A percentile compares a stretch with the other conserved stretches of the same genome.
Conservation (phyloP, 2,888 invertebrate species). For the Odontomyia ornata region DNA sequence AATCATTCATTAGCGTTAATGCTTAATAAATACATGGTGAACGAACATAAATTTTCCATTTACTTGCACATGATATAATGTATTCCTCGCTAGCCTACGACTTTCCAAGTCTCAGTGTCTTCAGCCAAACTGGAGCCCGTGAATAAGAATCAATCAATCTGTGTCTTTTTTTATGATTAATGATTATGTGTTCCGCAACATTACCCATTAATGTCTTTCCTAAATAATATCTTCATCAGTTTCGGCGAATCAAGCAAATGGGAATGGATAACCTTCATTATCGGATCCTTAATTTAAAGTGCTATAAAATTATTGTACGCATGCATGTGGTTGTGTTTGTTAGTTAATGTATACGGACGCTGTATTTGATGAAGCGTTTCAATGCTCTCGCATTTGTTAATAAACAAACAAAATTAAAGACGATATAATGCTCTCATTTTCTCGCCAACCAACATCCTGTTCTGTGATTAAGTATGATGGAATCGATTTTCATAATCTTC, state of each 20-base stretch:
- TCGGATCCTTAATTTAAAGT: not conserved
- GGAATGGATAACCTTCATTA: slow-evolving; percentile 7
- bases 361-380: too few species aligned
- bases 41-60: slow-evolving; percentile 5
- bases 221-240: slow-evolving; percentile 30
- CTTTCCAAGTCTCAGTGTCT: not conserved
- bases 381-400: not conserved
- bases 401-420: not conserved
- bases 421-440: not conserved
- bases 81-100: not conserved
- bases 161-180: slow-evolving; percentile 32
- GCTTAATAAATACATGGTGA: too few species aligned
- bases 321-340: not conserved
- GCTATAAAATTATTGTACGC: not conserved
- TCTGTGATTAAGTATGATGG: too few species aligned
- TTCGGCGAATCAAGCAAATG: not conserved
- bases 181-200: slow-evolving; percentile 30
- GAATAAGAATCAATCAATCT: slow-evolving; percentile 36
- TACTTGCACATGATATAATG: not conserved
- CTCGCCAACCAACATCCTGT: not conserved
- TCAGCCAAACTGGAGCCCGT: slow-evolving; percentile 26
- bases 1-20: too few species aligned
- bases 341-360: not conserved
- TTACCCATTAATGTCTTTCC: slow-evolving; percentile 33
- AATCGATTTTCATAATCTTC: too few species aligned